A percentile compares a stretch with the other conserved stretches of the same genome.
These are phyloP conservation scores for Drosophila mayri DNA, from an alignment of 1,140 invertebrate genomes.

Conservation along the genomic window DNA sequence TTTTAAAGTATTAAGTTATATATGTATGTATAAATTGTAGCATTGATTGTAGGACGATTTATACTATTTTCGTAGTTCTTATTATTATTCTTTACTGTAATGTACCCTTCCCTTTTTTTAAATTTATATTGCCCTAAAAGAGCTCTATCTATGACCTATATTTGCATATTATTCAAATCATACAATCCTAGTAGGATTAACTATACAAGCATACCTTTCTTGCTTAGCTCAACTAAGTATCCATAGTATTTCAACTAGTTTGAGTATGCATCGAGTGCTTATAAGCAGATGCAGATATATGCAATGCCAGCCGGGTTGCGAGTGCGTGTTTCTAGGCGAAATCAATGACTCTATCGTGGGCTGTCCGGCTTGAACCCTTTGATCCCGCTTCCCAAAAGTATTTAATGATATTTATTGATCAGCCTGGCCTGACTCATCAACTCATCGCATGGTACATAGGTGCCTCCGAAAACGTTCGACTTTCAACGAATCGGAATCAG, in stretches of 20 bases:
- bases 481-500: slow-evolving; percentile 20
- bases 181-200: too few species aligned
- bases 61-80: not conserved
- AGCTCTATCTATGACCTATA: not conserved
- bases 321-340: slow-evolving; percentile 10
- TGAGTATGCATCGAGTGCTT: slow-evolving; percentile 21
- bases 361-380: slow-evolving; percentile 19
- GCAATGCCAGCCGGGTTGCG: slow-evolving; percentile 8
- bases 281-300: slow-evolving; percentile 52
- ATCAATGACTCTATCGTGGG: not conserved
- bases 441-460: slow-evolving; percentile 13
- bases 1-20: not conserved
- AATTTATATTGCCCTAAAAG: too few species aligned
- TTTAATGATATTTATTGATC: slow-evolving; percentile 38
- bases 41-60: not conserved
- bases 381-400: slow-evolving; percentile 5
- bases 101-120: not conserved
- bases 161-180: not conserved
- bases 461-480: slow-evolving; percentile 34
- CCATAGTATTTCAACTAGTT: slow-evolving; percentile 1
- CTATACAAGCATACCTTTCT: not conserved
- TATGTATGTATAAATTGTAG: too few species aligned
- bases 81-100: not conserved
- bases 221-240: not conserved
- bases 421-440: slow-evolving; percentile 32